These are phyloP conservation scores for Cheilosia urbana DNA, from an alignment of 2,888 invertebrate genomes.

Conservation along the genomic window DNA sequence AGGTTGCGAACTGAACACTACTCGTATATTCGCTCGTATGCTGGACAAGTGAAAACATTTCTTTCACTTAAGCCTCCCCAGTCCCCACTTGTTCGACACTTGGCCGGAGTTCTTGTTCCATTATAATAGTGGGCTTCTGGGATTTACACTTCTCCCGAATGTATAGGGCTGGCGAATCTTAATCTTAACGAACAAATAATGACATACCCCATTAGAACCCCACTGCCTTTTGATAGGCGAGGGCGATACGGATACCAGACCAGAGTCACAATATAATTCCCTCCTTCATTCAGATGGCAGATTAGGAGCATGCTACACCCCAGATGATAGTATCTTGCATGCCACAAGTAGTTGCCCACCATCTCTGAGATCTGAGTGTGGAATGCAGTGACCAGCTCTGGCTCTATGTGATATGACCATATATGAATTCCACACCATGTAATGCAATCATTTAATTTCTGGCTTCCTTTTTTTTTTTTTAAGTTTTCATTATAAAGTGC, in stretches of 20 bases:
- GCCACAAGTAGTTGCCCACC: constrained; percentile 45
- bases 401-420: constrained; percentile 38
- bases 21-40: constrained; percentile 9
- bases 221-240: constrained; percentile 43
- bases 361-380: neutral
- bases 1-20: neutral
- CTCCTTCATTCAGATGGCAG: constrained; percentile 67
- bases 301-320: constrained; percentile 41
- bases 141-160: constrained; percentile 17
- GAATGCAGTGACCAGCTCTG: constrained; percentile 58
- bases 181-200: constrained; percentile 75
- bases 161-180: constrained; percentile 22
- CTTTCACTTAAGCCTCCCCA: constrained; percentile 22
- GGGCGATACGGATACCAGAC: constrained; percentile 9
- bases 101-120: neutral
- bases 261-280: constrained; percentile 45
- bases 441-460: constrained; percentile 66
- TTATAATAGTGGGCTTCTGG: constrained; percentile 9
- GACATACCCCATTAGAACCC: constrained; percentile 70
- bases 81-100: neutral
- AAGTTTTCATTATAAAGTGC: constrained; percentile 55
- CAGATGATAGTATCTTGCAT: constrained; percentile 39
- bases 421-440: constrained; percentile 59
- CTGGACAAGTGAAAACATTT: constrained; percentile 32
- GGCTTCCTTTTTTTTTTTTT: constrained; percentile 7